Base-by-base conservation (phyloP, 2,113 vertebrate species). In the Ancistrus triradiatus region DNA sequence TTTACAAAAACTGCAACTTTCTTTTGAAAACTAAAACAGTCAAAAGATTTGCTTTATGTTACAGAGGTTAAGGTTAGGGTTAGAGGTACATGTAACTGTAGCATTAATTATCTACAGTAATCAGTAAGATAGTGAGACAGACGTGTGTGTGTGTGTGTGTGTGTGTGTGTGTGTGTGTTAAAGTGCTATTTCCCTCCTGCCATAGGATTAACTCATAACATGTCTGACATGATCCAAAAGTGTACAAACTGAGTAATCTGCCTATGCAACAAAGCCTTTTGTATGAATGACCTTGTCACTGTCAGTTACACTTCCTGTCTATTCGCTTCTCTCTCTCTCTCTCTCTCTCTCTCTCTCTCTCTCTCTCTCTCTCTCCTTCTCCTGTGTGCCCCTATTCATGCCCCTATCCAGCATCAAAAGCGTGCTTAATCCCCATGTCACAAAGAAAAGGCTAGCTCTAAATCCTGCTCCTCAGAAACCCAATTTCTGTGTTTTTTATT, bases 191-290 rank as follows among this genome's bases (percentile, higher is more conserved):
- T 11, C 27, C 17, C 49, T 25, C 17, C 63, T 49, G 59, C 69
- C 60, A 69, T 65, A 49, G 87, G 91, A 93, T 93, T 91, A 93
- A 91, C 89, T 90, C 85, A 83, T 81, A 87, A 88, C 90, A 90
- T 93, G 92, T 93, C 90, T 77, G 71, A 93, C 93, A 93, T 91
- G 90, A 90, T 91, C 89, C 90, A 89, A 91, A 95, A 94, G 90
- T 93, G 90, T 90, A 92, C 91, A 92, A 95, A 91, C 88, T 89
- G 89, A 86, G 87, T 95, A 93, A 94, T 95, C 91, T 91, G 91
- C 88, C 90, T 87, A 85, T 86, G 87, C 90, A 93, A 95, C 91
- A 94, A 94, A 94, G 87, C 80, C 83, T 82, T 87, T 66, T 84
- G 82, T 85, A 84, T 78, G 83, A 81, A 90, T 93, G 93, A 95